phyloP scores from a whole-genome alignment of 2,797 vertebrate genomes.

The Huso huso region DNA sequence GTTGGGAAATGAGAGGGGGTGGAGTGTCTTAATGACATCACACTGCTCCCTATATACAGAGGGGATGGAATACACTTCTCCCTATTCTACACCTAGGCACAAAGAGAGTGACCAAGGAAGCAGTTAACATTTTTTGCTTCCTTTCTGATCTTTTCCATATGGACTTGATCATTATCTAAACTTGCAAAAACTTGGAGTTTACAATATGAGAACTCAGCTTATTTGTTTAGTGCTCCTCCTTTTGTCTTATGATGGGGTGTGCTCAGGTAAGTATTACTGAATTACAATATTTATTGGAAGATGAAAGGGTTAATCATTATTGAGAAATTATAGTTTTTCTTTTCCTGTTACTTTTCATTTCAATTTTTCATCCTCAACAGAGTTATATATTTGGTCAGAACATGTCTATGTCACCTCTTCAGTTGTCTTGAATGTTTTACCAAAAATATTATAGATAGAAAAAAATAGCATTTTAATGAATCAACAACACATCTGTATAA shows the following conservation, averaged over 20 bases:
- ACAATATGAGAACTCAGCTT: conserved; percentile 70
- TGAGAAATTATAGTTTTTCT: too few species aligned
- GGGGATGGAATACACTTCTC: conserved; percentile 58
- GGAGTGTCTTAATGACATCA: conserved; percentile 70
- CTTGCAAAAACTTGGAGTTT: conserved; percentile 30
- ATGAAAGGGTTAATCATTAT: background rate
- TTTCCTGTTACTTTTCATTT: too few species aligned
- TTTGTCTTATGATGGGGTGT: conserved; percentile 66
- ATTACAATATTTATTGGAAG: background rate
- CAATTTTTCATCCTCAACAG: too few species aligned
- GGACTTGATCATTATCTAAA: conserved; percentile 49
- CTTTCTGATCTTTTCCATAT: conserved; percentile 45
- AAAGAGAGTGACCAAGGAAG: conserved; percentile 22
- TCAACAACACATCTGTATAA: too few species aligned
- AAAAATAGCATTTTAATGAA: too few species aligned
- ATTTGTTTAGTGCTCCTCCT: conserved; percentile 75
- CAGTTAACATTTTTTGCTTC: conserved; percentile 4
- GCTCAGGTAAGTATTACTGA: conserved; percentile 68
- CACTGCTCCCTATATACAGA: conserved; percentile 68
- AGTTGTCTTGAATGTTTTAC: too few species aligned
- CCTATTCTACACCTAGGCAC: conserved; percentile 47
- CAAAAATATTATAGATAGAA: too few species aligned
- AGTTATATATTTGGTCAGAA: too few species aligned
- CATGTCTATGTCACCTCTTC: too few species aligned
- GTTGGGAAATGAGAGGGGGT: conserved; percentile 20